Evolutionary conservation across 2,888 invertebrate species (phyloP).

Genomic region (Ophion ellenae): DNA sequence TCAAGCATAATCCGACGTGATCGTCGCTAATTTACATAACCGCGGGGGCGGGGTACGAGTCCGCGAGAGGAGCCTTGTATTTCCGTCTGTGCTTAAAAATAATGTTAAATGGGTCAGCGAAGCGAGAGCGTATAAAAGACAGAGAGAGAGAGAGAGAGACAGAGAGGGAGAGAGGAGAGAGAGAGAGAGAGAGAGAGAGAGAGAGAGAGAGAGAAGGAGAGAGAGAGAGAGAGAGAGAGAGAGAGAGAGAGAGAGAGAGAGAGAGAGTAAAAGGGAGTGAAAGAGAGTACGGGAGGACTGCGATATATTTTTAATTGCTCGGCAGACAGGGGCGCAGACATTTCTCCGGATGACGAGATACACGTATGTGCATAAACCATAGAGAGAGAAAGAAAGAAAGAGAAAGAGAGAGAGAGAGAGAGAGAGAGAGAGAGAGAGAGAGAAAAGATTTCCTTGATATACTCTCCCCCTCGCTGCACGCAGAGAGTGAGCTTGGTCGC

Average conservation of each 20-base stretch:
- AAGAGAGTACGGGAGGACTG: background rate
- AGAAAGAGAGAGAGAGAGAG: background rate
- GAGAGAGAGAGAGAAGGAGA: background rate
- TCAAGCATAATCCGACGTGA: too few species aligned
- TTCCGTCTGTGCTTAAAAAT: constrained; percentile 76
- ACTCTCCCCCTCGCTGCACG: constrained; percentile 39
- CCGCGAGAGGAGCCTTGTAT: constrained; percentile 68
- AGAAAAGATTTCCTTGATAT: constrained; percentile 23
- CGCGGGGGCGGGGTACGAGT: constrained; percentile 62
- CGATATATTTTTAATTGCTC: constrained; percentile 81
- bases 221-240: constrained; percentile 11
- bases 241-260: too few species aligned
- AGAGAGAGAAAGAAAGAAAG: constrained; percentile 46
- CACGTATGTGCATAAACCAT: constrained; percentile 46
- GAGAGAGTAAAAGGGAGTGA: constrained; percentile 25
- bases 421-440: constrained; percentile 21
- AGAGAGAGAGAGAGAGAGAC: constrained; percentile 10
- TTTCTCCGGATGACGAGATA: constrained; percentile 40
- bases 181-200: constrained; percentile 12
- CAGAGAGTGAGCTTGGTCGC: constrained; percentile 29
- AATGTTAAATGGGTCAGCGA: constrained; percentile 75
- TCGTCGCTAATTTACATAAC: constrained; percentile 41
- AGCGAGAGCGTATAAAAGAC: constrained; percentile 42
- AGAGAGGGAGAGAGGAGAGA: constrained; percentile 11
- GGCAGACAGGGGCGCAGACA: constrained; percentile 77